Percentiles rank a stretch among this genome's conserved stretches.
Evolutionary conservation across 2,797 vertebrate genomes (phyloP).

Genomic region (Clarias laeviceps): DNA sequence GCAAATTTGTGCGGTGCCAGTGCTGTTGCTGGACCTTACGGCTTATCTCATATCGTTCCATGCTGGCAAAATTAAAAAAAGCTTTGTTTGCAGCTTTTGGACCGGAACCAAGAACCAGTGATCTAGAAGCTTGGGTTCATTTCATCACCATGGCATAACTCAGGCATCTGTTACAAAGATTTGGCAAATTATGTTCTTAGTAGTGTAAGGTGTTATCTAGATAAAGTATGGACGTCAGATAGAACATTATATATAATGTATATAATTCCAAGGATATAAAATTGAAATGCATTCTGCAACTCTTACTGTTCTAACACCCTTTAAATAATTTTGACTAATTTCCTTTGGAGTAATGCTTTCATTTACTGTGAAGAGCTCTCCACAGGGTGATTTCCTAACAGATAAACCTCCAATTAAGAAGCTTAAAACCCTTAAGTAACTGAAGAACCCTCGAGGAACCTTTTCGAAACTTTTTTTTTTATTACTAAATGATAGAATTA

Average conservation of each 20-base stretch:
- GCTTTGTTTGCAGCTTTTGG: constrained; percentile 1
- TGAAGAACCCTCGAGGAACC: constrained; percentile 14
- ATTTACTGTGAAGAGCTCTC: background rate
- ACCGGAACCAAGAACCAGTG: background rate
- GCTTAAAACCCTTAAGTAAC: constrained; percentile 1
- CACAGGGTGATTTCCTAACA: background rate
- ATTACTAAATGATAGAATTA: background rate
- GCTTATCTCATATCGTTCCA: background rate
- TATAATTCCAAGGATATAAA: background rate
- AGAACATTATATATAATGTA: background rate
- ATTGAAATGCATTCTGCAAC: background rate
- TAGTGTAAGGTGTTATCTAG: background rate
- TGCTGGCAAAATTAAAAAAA: background rate
- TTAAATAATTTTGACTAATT: background rate
- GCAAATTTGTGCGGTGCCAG: background rate
- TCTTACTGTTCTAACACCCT: background rate
- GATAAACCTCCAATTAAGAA: constrained; percentile 7
- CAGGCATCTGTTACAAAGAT: background rate
- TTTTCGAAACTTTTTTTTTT: background rate
- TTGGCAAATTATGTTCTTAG: background rate
- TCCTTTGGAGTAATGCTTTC: background rate
- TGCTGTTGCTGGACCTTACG: background rate
- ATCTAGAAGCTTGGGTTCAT: background rate
- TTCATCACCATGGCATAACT: background rate
- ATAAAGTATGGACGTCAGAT: background rate